These are phyloP conservation scores for Mongoloraphidia duomilia DNA, from an alignment of 2,888 invertebrate genomes.

Conservation along the genomic window DNA sequence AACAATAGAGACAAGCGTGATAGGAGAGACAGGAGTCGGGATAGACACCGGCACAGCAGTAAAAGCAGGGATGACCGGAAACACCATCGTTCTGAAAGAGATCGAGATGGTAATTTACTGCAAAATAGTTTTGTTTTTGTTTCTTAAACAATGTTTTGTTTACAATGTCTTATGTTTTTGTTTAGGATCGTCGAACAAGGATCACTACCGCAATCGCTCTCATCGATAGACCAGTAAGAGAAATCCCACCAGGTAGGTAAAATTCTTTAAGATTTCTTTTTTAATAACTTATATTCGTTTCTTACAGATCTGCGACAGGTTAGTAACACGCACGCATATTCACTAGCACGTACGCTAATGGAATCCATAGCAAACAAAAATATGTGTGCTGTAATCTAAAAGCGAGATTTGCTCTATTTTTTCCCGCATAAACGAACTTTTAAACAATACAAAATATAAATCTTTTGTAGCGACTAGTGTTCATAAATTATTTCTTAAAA, in stretches of 20 bases:
- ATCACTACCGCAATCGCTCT: conserved; percentile 1
- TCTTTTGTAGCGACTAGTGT: too few relatives aligned
- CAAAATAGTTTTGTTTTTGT: not conserved
- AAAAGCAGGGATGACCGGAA: conserved; percentile 11
- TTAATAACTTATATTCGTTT: not conserved
- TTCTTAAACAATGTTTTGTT: not conserved
- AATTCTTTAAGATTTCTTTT: conserved; percentile 14
- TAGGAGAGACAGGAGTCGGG: conserved; percentile 19
- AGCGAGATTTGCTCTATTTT: too few relatives aligned
- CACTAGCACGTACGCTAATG: not conserved
- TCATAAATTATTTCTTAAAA: too few relatives aligned
- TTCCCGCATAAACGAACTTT: too few relatives aligned
- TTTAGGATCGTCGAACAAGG: not conserved
- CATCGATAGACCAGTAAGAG: conserved; percentile 27
- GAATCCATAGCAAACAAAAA: too few relatives aligned
- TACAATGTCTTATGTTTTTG: not conserved
- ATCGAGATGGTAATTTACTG: not conserved
- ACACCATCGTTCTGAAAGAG: conserved; percentile 1
- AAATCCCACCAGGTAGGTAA: conserved; percentile 26
- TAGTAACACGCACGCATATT: conserved; percentile 1
- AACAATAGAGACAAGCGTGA: conserved; percentile 6
- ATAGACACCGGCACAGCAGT: conserved; percentile 4
- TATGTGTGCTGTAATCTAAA: too few relatives aligned
- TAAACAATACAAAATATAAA: too few relatives aligned
- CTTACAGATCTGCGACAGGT: conserved; percentile 6